Evolutionary conservation across 1,140 invertebrate genomes (phyloP), one percentile per base, ranked within the genome.

Genomic region (Drosophila kanapiae): DNA sequence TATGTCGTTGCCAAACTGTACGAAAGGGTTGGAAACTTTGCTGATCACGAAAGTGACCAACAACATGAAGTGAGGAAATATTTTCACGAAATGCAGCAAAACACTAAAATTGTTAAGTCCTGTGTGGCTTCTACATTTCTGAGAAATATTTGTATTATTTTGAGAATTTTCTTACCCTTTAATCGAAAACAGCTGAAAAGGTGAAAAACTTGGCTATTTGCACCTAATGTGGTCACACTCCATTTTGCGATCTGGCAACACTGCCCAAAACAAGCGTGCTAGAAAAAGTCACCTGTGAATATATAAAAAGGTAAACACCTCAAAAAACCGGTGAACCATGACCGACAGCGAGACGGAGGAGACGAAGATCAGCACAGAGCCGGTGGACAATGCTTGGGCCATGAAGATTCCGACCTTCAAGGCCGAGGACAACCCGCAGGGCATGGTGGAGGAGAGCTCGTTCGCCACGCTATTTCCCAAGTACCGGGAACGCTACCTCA

Each of bases 401-500:
- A 93, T 98, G 94, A 98, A 98, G 95, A 96, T 99, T 71, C 98
- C 97, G 3, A 95, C 96, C 91, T 99, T 99, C 92, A 97, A 95
- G 59, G 95, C 95, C 35, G 96, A 98, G 91, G 96, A 99, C 92
- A 99, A 99, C 94, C 97, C 97, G 77, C 95, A 97, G 94, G 96
- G 97, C 3, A 84, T 97, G 13, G 79, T 95, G 49, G 95, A 95
- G 92, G 95, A 96, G 93, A 95, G 95, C 91, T 94, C 95, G 80
- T 95, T 95, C 94, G 93, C 99, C 95, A 91, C 95, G 23, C 91
- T 96, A 18, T 96, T 96, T 92, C 95, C 95, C 6, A 95, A 93
- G 93, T 99, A 99, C 93, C 94, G 99, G 64, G 99, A 99, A 94
- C 96, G 98, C 84, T 99, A 99, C 93, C 93, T 99, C 14, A 96